A percentile compares a stretch with the other conserved stretches of the same genome.
Evolutionary conservation across 2,888 invertebrate genomes (phyloP).

Genomic region (Tricholauxania praeusta): DNA sequence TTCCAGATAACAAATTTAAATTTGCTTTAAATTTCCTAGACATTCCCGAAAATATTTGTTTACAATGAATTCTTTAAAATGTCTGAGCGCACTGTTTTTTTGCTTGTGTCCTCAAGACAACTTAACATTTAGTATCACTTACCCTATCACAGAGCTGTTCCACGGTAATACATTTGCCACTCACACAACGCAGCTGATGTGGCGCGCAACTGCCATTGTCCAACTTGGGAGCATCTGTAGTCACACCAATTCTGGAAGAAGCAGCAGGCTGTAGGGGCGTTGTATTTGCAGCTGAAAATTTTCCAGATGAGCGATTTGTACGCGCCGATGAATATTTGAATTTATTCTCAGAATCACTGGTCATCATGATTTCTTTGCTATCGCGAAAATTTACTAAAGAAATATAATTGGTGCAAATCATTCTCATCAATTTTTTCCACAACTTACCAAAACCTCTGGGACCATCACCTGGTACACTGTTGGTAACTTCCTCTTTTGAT

Average conservation of each 20-base stretch:
- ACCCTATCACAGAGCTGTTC: slow-evolving; percentile 74
- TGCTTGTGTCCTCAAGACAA: too few relatives aligned
- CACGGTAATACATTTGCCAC: slow-evolving; percentile 75
- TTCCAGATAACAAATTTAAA: too few relatives aligned
- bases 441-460: slow-evolving; percentile 58
- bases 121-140: slow-evolving; percentile 19
- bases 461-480: slow-evolving; percentile 48
- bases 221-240: slow-evolving; percentile 43
- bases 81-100: too few relatives aligned
- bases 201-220: slow-evolving; percentile 52
- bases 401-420: neutral
- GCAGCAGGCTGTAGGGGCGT: slow-evolving; percentile 55
- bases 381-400: slow-evolving; percentile 70
- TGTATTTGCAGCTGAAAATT: slow-evolving; percentile 48
- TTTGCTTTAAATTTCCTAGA: too few relatives aligned
- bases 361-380: slow-evolving; percentile 74
- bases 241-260: slow-evolving; percentile 49
- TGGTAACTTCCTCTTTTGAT: slow-evolving; percentile 53
- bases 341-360: slow-evolving; percentile 71
- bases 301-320: slow-evolving; percentile 54
- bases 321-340: slow-evolving; percentile 62
- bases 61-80: too few relatives aligned
- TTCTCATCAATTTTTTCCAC: too few relatives aligned
- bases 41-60: too few relatives aligned
- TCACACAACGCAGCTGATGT: slow-evolving; percentile 74